Percentiles rank a stretch among this genome's conserved stretches.
Evolutionary conservation across 2,888 invertebrate species (phyloP).

Genomic region (Drosophila greeni): DNA sequence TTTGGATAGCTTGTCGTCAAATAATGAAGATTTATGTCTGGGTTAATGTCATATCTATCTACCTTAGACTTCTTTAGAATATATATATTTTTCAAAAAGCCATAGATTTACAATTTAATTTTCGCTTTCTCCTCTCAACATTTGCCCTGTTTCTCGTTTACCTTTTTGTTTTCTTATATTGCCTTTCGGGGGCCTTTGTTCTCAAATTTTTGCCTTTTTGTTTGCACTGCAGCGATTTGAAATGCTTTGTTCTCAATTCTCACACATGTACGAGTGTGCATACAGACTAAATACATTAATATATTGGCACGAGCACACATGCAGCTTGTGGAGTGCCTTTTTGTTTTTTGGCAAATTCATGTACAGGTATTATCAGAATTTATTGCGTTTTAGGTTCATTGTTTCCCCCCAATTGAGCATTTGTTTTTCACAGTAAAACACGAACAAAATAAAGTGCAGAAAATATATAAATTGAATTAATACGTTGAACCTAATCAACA

Average conservation of each 20-base stretch:
- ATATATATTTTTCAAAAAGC: too few species aligned
- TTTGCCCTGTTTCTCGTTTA: conserved; percentile 33
- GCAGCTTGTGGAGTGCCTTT: conserved; percentile 23
- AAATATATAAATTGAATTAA: conserved; percentile 19
- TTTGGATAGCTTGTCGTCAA: background rate
- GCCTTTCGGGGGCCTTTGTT: conserved; percentile 55
- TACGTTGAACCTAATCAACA: conserved; percentile 9
- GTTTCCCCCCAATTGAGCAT: conserved; percentile 43
- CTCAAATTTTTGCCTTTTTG: conserved; percentile 29
- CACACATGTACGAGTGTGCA: conserved; percentile 2
- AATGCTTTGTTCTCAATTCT: conserved; percentile 60
- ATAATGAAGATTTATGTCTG: background rate
- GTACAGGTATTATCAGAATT: conserved; percentile 59
- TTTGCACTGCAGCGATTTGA: conserved; percentile 54
- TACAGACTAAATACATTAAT: background rate
- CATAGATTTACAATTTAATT: background rate
- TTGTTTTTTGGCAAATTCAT: conserved; percentile 27
- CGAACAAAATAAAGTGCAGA: background rate
- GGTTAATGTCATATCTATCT: background rate
- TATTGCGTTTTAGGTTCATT: conserved; percentile 67
- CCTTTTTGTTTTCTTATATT: conserved; percentile 14
- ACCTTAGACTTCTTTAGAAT: background rate
- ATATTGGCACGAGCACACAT: conserved; percentile 14
- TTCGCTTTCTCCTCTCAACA: conserved; percentile 9
- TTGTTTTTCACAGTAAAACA: conserved; percentile 15